Base-by-base conservation (phyloP, 2,113 vertebrate species). In the Micromys minutus region DNA sequence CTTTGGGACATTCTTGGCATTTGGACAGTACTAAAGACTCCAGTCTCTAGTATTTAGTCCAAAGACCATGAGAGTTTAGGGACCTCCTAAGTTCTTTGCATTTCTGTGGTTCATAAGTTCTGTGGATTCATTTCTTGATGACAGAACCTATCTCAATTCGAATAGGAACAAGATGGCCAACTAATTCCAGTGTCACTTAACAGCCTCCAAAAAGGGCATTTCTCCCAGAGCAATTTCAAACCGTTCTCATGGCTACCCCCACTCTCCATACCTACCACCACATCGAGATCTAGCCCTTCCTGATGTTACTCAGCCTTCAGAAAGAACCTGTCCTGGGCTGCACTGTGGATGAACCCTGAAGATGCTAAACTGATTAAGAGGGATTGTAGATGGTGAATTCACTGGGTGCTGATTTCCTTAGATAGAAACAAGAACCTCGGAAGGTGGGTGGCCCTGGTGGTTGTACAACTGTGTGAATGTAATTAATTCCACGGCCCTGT, bases 331-430 rank as follows among this genome's bases (percentile, higher is more conserved):
- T 21, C 16, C 13, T 26, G 4, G 7, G 24, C 7, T 26, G 12
- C 9, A 26, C 11, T 3, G 52, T 16, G 22, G 5, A 52, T 80
- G 71, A 88, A 34, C 39, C 42, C 57, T 22, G n/a, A 93, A 90
- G 72, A 47, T 11, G n/a, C 42, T 50, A 34, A 31, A 55, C 17
- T n/a, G 45, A 71, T 26, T 55, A n/a, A 39, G 21, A 15, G 16
- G 24, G 21, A 2, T 21, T 52, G 34, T 24, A 29, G 63, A 22
- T 39, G 22, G 13, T 39, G 22, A 87, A 57, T 3, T 47, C 50
- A 71, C 8, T 3, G 0, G 9, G 17, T n/a, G 55, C 0, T 5
- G 81, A 47, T 39, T 19, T 74, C 29, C 19, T 1, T 1, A 36
- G 29, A 76, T 50, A 17, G 57, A 47, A 13, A 34, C 42, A 45